Evolutionary conservation across 2,888 invertebrate genomes (phyloP), one percentile per base, ranked within the genome.

Genomic region (Trypoxylon attenuatum): DNA sequence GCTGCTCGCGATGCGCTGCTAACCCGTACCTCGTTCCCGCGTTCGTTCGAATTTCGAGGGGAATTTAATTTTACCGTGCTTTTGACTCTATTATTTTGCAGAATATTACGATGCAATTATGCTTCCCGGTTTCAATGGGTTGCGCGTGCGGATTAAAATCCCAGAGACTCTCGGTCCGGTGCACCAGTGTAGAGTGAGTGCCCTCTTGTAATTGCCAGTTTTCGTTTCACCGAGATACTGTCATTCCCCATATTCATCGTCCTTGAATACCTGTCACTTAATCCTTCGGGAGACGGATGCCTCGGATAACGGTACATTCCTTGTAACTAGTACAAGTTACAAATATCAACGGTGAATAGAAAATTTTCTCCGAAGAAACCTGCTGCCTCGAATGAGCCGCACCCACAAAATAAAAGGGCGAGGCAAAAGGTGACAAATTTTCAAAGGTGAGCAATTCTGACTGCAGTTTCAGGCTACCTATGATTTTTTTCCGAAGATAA

Each of bases 61-160:
- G 66, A 76, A 79, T 81, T 80, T 80, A 76, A 81, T 80, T 80
- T 76, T 80, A 78, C 65, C 67, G 53, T 69, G 69, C 76, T 77
- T 79, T 72, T 74, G 71, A 76, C 66, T 77, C 78, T 71, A 79
- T 78, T 76, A 79, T 78, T 74, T 79, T 69, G 63, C 52, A 55
- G 50, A 65, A 64, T 73, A 75, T 75, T 73, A 69, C 68, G 62
- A 38, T 60, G 71, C 77, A 79, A 77, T 79, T 77, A 78, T 80
- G 69, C 69, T 55, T 69, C 68, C 50, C 67, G 60, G n/a, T 71
- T 69, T 76, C 66, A 60, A 68, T 58, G 58, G 59, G 43, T 68
- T 50, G 58, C n/a, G n/a, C n/a, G n/a, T n/a, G n/a, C n/a, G 71
- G 63, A 73, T 71, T 73, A 69, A 76, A 74, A 69, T 72, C 69